Evolutionary conservation across 2,113 vertebrate genomes (phyloP), one percentile per base, ranked within the genome.

Genomic region (Silurus meridionalis): DNA sequence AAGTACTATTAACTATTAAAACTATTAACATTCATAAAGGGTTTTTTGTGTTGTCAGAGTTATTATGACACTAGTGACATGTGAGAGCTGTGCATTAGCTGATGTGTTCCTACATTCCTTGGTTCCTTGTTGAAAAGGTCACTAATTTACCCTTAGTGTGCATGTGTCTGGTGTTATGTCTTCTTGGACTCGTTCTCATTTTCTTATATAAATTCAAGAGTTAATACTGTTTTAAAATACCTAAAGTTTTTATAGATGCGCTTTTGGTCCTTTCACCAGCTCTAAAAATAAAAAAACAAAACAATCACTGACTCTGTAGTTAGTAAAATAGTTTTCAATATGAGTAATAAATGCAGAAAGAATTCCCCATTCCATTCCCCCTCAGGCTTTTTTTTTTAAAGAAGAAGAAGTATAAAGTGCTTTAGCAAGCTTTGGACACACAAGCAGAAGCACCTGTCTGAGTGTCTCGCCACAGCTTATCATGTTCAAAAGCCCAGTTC

Each of bases 401-500:
- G 4, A 7, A 5, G 23, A 4, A 66, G 37, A 37, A 37, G 37
- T 37, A 46, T 72, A 58, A 23, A 46, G 71, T 25, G 23, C 50
- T 80, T 23, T 53, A 67, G 63, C 66, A 84, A 77, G 63, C 53
- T 69, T 37, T 71, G 0, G 67, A 72, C 55, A 88, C 48, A 75
- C 48, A 78, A 23, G 15, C 11, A 23, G 53, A 71, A 60, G 46
- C 28, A 69, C 61, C 83, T 46, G 74, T 80, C 60, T 81, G 58
- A 83, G 66, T 52, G 67, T 74, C 37, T 84, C 21, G 53, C 58
- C 69, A 48, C 66, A 80, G 15, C 5, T 57, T 78, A 71, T 80
- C 72, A 86, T 74, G 57, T 82, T 86, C 66, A 84, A 81, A 81
- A 82, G 63, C 60, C 52, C 72, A 53, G 58, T 74, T 75, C 50